Base-by-base conservation (phyloP, 2,797 vertebrate genomes). In the Cyprinella venusta region DNA sequence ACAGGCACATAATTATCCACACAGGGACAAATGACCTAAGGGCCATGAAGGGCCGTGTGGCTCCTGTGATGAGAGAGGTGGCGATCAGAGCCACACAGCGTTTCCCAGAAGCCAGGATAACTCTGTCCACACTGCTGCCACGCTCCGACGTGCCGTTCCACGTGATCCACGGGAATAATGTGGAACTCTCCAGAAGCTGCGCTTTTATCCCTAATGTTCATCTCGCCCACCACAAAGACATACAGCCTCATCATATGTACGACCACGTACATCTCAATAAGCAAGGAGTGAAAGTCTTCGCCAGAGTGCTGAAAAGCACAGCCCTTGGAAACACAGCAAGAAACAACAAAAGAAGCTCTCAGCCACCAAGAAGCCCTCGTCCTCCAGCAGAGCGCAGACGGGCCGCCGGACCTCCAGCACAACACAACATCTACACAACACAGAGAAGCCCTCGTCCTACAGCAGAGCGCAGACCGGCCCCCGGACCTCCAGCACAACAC, bases 141-240 rank as follows among this genome's bases (percentile, higher is more conserved):
- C 16, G 26, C 4, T 9, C 71, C 9, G 64, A 77, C 56, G 81
- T 74, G 30, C 72, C 36, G 1, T 36, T 63, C 38, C 70, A 74
- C 21, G 26, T 82, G 48, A 76, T 67, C 61, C 30, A 82, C n/a
- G 52, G 42, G 16, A 54, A 81, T 10, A 85, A 85, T 54, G 42
- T 56, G 54, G 74, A 85, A 36, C 48, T 85, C 50, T 30, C 10
- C 56, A 83, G 81, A 83, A 16, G 40, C 24, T 86, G 59, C n/a
- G 36, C 50, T 5, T 9, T 61, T 21, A 36, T 83, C 24, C 50
- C 78, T 5, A 84, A 84, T n/a, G 52, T 84, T 1, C 65, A 76
- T 45, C 77, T 76, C 26, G 48, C 71, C 16, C 50, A 67, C 36
- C 33, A 85, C 45, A 38, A 67, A 38, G 45, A 56, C 12, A 84